Evolutionary conservation across 2,888 invertebrate species (phyloP).

Genomic region (Dryadula phaetusa): DNA sequence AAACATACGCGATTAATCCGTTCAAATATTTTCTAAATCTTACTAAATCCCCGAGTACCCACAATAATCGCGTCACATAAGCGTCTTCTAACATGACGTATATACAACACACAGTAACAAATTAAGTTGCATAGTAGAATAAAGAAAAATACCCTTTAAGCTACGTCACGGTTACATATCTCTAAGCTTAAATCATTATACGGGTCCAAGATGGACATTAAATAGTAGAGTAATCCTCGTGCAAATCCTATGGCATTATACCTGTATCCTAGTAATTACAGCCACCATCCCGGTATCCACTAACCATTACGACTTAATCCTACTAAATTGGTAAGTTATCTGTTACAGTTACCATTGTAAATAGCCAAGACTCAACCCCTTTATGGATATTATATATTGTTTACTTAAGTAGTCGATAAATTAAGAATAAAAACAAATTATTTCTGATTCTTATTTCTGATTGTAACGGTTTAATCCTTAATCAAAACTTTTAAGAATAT

Average conservation of each 20-base stretch:
- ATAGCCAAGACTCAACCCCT: conserved; percentile 19
- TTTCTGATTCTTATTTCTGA: too few species aligned
- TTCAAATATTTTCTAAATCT: too few species aligned
- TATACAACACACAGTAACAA: not conserved
- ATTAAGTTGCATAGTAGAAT: not conserved
- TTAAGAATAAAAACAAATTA: too few species aligned
- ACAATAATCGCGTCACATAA: too few species aligned
- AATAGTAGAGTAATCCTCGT: conserved; percentile 43
- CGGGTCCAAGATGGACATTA: conserved; percentile 43
- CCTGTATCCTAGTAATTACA: conserved; percentile 46
- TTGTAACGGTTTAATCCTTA: too few species aligned
- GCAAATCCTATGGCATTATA: conserved; percentile 45
- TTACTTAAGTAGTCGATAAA: too few species aligned
- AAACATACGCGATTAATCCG: too few species aligned
- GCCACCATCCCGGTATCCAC: conserved; percentile 57
- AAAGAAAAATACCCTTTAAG: not conserved
- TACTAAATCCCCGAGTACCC: too few species aligned
- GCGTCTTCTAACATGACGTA: too few species aligned
- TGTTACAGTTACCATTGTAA: conserved; percentile 41
- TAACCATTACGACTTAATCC: conserved; percentile 74
- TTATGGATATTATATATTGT: not conserved
- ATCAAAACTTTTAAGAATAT: too few species aligned
- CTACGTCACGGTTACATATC: conserved; percentile 11
- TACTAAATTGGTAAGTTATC: conserved; percentile 69
- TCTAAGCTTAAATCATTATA: conserved; percentile 28